Evolutionary conservation across 2,113 vertebrate species (phyloP).

Genomic region (Genyomyrus donnyi): DNA sequence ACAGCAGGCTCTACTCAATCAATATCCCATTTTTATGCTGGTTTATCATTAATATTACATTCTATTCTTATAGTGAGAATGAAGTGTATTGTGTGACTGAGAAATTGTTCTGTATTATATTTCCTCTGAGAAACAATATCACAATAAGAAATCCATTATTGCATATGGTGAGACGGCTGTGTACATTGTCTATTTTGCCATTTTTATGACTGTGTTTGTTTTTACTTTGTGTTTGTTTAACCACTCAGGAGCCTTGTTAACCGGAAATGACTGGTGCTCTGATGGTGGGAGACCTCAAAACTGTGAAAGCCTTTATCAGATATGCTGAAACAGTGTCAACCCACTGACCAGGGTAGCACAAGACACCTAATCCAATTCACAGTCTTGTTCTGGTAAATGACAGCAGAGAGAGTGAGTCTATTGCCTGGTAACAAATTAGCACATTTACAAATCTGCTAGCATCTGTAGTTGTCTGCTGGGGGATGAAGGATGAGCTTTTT

Average conservation of each 20-base stretch:
- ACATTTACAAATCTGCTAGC: neutral
- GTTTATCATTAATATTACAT: neutral
- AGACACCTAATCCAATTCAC: neutral
- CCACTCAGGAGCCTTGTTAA: neutral
- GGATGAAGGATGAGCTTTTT: neutral
- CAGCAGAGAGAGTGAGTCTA: neutral
- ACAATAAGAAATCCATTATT: neutral
- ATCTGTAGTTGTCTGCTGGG: neutral
- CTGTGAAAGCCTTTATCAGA: neutral
- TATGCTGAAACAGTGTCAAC: neutral
- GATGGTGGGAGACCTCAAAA: neutral
- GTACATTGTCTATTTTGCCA: neutral
- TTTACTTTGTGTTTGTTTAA: neutral
- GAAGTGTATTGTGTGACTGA: neutral
- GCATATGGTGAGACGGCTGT: neutral
- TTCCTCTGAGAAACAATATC: neutral
- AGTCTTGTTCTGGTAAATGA: neutral
- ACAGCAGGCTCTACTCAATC: neutral
- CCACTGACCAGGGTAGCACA: neutral
- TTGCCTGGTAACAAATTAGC: neutral
- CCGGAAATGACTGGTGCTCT: neutral
- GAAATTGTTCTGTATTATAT: neutral
- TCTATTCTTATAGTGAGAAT: neutral
- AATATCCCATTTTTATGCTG: neutral
- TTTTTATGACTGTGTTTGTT: neutral